Conservation (phyloP, 1,140 invertebrate genomes). For the Bombus balteatus region DNA sequence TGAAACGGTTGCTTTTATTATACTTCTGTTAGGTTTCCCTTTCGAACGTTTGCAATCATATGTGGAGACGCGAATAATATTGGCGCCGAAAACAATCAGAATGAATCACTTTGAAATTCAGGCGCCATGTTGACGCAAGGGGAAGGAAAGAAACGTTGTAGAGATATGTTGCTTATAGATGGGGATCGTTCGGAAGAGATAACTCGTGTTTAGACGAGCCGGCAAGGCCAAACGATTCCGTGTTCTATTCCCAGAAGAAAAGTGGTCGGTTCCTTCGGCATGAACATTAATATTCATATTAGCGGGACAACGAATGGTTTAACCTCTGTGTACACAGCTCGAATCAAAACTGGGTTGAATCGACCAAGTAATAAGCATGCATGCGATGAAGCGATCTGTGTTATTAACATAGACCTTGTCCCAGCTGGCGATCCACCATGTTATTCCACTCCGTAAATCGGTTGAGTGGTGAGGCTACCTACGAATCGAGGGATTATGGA, state of each 20-base stretch:
- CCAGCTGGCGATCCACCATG: constrained; percentile 58
- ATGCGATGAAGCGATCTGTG: constrained; percentile 79
- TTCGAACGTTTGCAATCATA: background rate
- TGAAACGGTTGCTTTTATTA: background rate
- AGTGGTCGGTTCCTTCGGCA: constrained; percentile 58
- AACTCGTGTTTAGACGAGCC: background rate
- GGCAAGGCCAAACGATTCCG: constrained; percentile 52
- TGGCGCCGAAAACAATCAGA: background rate
- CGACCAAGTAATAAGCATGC: constrained; percentile 75
- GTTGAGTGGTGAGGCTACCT: constrained; percentile 49
- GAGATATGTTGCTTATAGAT: background rate
- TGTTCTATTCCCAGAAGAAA: constrained; percentile 69
- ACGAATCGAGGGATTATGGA: constrained; percentile 53
- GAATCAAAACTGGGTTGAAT: constrained; percentile 70
- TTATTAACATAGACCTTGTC: constrained; percentile 82
- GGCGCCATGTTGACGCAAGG: background rate
- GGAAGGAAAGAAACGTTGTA: background rate
- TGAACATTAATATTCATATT: constrained; percentile 75
- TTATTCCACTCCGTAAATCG: constrained; percentile 51
- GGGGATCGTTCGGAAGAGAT: background rate
- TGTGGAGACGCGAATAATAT: no score
- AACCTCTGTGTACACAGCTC: constrained; percentile 49
- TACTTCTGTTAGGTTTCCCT: background rate
- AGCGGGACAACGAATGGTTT: constrained; percentile 8
- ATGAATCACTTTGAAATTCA: background rate